Evolutionary conservation across 2,113 vertebrate genomes (phyloP).

Genomic region (Nibea coibor): DNA sequence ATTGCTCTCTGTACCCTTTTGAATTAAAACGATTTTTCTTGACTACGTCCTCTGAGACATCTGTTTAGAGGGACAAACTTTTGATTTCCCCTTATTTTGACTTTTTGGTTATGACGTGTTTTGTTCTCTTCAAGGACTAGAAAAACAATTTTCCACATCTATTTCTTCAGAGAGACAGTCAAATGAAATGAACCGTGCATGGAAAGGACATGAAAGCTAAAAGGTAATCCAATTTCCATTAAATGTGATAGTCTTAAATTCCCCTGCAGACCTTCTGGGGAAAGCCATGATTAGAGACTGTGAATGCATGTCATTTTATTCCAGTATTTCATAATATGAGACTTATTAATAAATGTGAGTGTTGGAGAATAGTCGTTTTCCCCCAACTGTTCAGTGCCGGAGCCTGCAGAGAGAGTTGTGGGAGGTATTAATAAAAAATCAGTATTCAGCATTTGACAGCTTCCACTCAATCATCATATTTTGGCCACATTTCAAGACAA

Average conservation of each 20-base stretch:
- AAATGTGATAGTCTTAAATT: slow-evolving; percentile 74
- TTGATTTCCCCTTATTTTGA: slow-evolving; percentile 8
- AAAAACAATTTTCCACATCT: slow-evolving; percentile 16
- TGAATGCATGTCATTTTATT: slow-evolving; percentile 55
- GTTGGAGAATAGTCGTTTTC: slow-evolving; percentile 59
- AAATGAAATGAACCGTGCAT: slow-evolving; percentile 58
- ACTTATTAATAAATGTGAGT: slow-evolving; percentile 63
- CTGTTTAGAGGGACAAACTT: slow-evolving; percentile 6
- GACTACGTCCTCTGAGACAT: background rate
- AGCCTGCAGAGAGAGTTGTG: slow-evolving; percentile 18
- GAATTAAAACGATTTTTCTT: background rate
- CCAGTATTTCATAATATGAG: slow-evolving; percentile 58
- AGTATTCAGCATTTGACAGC: slow-evolving; percentile 33
- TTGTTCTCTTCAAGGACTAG: slow-evolving; percentile 23
- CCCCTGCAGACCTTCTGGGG: slow-evolving; percentile 62
- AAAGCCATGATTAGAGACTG: slow-evolving; percentile 63
- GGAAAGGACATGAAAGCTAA: slow-evolving; percentile 69
- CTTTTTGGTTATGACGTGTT: slow-evolving; percentile 22
- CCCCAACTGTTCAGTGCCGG: slow-evolving; percentile 19
- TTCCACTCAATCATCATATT: slow-evolving; percentile 8
- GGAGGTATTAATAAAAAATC: slow-evolving; percentile 52
- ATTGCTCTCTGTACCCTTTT: background rate
- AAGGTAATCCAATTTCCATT: slow-evolving; percentile 78
- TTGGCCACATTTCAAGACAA: slow-evolving; percentile 24
- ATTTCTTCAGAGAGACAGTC: slow-evolving; percentile 50